Evolutionary conservation across 2,113 vertebrate genomes (phyloP).

Genomic region (Fregata magnificens): DNA sequence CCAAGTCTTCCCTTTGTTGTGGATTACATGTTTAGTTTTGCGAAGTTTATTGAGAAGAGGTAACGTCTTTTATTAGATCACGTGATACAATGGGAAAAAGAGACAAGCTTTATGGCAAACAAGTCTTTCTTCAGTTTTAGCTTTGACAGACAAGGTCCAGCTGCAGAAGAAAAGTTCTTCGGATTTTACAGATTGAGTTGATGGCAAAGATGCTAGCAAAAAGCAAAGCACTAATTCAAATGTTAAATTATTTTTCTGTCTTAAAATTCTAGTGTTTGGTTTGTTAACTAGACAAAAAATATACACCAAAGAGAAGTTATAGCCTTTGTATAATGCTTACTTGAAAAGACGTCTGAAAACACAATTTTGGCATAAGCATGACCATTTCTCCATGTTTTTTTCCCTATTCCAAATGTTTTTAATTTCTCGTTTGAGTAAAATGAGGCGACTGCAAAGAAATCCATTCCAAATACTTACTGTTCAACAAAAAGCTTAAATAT

Average conservation of each 20-base stretch:
- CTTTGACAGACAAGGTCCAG: neutral
- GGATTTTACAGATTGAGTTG: neutral
- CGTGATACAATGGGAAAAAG: neutral
- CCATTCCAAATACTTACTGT: neutral
- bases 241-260: neutral
- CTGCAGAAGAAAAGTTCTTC: neutral
- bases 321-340: neutral
- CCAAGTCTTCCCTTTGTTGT: neutral
- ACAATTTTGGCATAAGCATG: neutral
- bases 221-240: neutral
- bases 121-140: neutral
- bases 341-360: neutral
- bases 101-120: neutral
- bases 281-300: neutral
- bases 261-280: neutral
- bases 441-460: neutral
- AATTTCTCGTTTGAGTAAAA: neutral
- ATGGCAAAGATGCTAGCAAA: neutral
- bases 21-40: neutral
- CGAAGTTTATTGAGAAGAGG: neutral
- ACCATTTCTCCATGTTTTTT: neutral
- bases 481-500: neutral
- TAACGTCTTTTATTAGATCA: neutral
- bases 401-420: neutral
- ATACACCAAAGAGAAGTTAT: neutral